Percentiles rank a stretch among this genome's conserved stretches.
Conservation (phyloP, 2,888 invertebrate species). For the Sminthurinus aureus region DNA sequence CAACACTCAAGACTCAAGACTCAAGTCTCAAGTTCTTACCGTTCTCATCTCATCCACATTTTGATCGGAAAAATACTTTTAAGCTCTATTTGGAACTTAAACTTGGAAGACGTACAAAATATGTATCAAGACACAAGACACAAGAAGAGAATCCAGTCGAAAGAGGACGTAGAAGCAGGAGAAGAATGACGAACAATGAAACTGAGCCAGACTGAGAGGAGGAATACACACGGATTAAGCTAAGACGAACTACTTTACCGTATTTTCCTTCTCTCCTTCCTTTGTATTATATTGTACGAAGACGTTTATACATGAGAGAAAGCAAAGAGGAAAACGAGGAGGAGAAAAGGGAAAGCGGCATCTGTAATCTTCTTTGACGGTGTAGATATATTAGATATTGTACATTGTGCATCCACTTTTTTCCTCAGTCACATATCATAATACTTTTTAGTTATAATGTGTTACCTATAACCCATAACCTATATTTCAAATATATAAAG, state of each 20-base stretch:
- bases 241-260: not conserved
- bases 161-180: not conserved
- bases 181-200: not conserved
- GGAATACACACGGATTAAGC: not conserved
- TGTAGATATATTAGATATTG: not conserved
- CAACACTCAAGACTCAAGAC: not conserved
- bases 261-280: not conserved
- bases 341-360: not conserved
- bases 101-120: not conserved
- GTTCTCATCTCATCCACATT: not conserved
- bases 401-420: too few relatives aligned
- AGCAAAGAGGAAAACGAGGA: not conserved
- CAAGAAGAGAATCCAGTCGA: not conserved
- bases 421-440: too few relatives aligned
- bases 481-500: too few relatives aligned
- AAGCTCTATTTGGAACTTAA: not conserved
- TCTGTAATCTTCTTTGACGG: not conserved
- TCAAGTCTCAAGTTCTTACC: not conserved
- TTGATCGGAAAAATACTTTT: not conserved
- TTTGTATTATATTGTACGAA: not conserved
- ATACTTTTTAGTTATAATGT: too few relatives aligned
- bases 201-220: not conserved
- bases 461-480: too few relatives aligned
- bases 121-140: not conserved
- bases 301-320: too few relatives aligned